Conservation (phyloP, 2,888 invertebrate genomes). For the Chymomyza fuscimana region DNA sequence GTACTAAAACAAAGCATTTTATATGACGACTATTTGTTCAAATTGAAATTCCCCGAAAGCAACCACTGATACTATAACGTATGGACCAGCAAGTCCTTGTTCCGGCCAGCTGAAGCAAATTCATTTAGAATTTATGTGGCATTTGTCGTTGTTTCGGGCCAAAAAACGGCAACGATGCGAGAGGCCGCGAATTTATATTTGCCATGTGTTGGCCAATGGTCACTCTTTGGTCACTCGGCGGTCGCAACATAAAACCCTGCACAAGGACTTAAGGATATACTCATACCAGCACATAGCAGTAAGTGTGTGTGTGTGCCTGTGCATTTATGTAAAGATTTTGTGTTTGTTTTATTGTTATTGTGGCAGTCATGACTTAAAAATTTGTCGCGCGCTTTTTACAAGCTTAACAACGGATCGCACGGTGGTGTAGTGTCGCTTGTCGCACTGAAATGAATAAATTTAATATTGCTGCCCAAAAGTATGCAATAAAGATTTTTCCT, state of each 20-base stretch:
- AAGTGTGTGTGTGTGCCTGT: neutral
- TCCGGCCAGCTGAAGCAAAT: conserved; percentile 41
- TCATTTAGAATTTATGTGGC: conserved; percentile 73
- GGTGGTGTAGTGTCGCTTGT: no score
- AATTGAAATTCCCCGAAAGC: conserved; percentile 54
- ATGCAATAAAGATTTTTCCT: no score
- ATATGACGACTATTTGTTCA: conserved; percentile 39
- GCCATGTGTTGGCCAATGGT: conserved; percentile 56
- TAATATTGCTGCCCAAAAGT: no score
- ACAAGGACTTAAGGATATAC: conserved; percentile 67
- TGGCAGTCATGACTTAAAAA: conserved; percentile 73
- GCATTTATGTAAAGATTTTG: neutral
- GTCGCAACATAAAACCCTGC: conserved; percentile 15
- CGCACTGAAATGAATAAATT: no score
- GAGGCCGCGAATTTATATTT: conserved; percentile 73
- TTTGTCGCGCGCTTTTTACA: conserved; percentile 58
- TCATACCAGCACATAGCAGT: neutral
- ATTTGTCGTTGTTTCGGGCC: conserved; percentile 57
- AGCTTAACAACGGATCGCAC: conserved; percentile 13
- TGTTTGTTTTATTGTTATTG: conserved; percentile 74
- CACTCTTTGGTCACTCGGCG: neutral
- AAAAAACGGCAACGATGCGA: conserved; percentile 33
- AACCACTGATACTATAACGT: neutral
- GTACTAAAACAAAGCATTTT: conserved; percentile 31
- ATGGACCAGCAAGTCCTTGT: neutral